phyloP scores from a whole-genome alignment of 2,113 vertebrate species.

The Pundamilia nyererei region DNA sequence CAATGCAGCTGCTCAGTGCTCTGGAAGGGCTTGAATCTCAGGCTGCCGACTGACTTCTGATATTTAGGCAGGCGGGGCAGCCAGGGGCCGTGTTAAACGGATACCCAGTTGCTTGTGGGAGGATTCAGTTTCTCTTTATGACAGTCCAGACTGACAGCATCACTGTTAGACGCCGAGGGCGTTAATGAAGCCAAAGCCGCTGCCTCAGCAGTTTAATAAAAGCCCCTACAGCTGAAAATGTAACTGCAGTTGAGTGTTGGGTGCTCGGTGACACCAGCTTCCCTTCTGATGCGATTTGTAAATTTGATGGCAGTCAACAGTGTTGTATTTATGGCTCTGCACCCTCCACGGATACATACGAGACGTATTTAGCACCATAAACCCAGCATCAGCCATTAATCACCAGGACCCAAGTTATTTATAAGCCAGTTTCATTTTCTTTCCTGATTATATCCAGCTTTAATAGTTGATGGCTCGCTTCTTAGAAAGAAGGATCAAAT shows the following conservation, averaged over 20 bases:
- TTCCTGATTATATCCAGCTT: not conserved
- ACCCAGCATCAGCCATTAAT: not conserved
- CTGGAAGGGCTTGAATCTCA: not conserved
- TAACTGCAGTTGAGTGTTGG: not conserved
- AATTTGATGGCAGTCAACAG: not conserved
- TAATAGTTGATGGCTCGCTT: not conserved
- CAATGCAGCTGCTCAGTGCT: slow-evolving; percentile 40
- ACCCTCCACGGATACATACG: not conserved
- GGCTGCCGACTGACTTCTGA: slow-evolving; percentile 18
- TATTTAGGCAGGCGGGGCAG: slow-evolving; percentile 15
- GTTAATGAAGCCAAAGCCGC: not conserved
- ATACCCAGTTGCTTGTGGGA: slow-evolving; percentile 20
- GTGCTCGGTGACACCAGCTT: not conserved
- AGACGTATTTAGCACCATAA: not conserved
- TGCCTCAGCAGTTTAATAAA: slow-evolving; percentile 17
- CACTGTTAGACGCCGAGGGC: not conserved
- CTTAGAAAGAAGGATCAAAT: not conserved
- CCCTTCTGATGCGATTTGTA: not conserved
- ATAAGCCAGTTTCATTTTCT: not conserved
- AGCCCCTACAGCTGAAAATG: not conserved
- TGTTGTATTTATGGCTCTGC: not conserved
- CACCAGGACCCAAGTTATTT: not conserved
- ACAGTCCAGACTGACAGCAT: not conserved
- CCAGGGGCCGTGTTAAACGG: not conserved
- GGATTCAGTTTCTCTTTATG: not conserved